Base-by-base conservation (phyloP, 1,140 invertebrate genomes). In the Agrilus planipennis region DNA sequence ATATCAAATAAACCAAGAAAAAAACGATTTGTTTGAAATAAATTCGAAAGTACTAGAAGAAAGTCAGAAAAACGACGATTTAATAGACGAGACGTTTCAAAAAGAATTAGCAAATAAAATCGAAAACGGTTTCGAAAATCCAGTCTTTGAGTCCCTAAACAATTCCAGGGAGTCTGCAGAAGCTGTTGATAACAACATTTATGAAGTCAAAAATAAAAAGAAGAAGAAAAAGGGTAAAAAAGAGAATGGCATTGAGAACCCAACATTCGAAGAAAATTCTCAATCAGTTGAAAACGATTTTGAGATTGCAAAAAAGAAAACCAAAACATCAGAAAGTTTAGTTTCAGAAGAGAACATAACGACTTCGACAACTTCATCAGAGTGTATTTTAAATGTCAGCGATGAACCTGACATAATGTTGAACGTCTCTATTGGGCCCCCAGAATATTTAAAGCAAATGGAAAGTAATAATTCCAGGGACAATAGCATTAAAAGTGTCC, bases 101-200 rank as follows among this genome's bases (percentile, higher is more conserved):
- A 34, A 43, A 9, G 17, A 29, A 14, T 9, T 16, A 10, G 37
- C 18, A 25, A 27, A 39, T 30, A 6, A 34, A 31, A 22, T 15
- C 14, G 14, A 38, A 31, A 37, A 28, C 15, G 48, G 35, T 27
- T 12, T 54, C 21, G 48, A 45, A 25, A 54, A 54, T 42, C 45
- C 46, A 10, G 35, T 35, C 12, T 52, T 52, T 15, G 6, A 31
- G 5, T 17, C 16, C 7, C 30, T 5, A 4, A 34, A 34, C 11
- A 35, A 35, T 12, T 15, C 9, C 9, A 34, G 19, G 9, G 22
- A 35, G 12, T 35, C 17, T 14, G 14, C 15, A 7, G 30, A 32
- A 9, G 30, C 15, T 16, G 30, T 32, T 14, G 30, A 17, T 32
- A 7, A 6, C 5, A 18, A 39, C 18, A 38, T 18, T 14, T 42